A percentile compares a stretch with the other conserved stretches of the same genome.
These are phyloP conservation scores for Daphoenositta chrysoptera DNA, from an alignment of 2,113 vertebrate species.

Conservation along the genomic window DNA sequence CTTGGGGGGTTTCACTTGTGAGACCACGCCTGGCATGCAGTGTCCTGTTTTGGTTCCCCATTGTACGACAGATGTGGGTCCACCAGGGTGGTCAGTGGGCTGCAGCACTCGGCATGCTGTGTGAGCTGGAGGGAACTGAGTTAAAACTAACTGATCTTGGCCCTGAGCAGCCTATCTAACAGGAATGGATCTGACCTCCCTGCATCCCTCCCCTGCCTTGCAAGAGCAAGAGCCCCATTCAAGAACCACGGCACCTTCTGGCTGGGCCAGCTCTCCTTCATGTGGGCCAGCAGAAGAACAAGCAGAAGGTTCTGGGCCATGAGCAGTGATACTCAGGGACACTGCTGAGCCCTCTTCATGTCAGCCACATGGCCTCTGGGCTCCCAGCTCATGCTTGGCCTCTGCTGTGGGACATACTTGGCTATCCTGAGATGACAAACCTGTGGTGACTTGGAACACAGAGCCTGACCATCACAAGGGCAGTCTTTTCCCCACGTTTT, in stretches of 20 bases:
- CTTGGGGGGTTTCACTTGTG: background rate
- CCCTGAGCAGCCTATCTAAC: background rate
- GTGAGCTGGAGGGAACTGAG: background rate
- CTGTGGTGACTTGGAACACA: background rate
- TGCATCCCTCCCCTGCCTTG: rapidly evolving
- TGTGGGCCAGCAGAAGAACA: background rate
- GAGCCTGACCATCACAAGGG: background rate
- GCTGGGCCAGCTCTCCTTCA: rapidly evolving
- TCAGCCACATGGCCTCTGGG: rapidly evolving
- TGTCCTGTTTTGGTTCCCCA: background rate
- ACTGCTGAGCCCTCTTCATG: background rate
- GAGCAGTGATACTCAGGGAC: background rate
- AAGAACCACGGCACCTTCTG: background rate
- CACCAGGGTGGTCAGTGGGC: no score
- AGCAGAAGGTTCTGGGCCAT: background rate
- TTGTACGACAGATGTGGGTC: background rate
- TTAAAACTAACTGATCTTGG: background rate
- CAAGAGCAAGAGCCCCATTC: rapidly evolving
- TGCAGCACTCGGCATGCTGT: background rate
- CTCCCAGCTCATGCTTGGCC: background rate
- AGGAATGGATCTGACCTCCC: background rate
- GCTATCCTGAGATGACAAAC: background rate
- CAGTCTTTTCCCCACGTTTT: background rate
- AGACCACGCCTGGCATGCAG: background rate
- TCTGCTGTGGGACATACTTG: background rate